A percentile compares a stretch with the other conserved stretches of the same genome.
These are phyloP conservation scores for Galeruca laticollis DNA, from an alignment of 2,888 invertebrate genomes.

Conservation along the genomic window DNA sequence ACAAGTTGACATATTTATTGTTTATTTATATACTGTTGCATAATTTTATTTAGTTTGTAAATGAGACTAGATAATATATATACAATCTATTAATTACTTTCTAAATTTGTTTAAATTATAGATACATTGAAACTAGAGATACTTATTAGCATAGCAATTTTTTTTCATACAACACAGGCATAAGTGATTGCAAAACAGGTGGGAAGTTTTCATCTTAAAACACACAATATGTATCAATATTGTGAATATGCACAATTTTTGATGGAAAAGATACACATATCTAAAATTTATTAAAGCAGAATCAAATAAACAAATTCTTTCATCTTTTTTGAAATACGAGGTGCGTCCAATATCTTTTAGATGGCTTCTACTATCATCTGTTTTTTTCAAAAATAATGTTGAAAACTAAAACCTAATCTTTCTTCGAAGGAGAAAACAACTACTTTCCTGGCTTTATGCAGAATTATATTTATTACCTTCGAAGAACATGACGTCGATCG, in stretches of 20 bases:
- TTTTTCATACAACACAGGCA: background rate
- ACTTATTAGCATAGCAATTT: background rate
- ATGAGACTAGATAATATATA: background rate
- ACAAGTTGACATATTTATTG: background rate
- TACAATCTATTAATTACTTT: background rate
- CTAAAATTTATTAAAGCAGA: too few species aligned
- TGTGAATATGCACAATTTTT: background rate
- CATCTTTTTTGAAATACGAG: too few species aligned
- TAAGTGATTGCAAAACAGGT: background rate
- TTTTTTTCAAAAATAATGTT: too few species aligned
- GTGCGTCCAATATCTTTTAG: too few species aligned
- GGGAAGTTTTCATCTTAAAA: background rate
- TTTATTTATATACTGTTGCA: slow-evolving; percentile 8
- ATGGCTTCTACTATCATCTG: too few species aligned
- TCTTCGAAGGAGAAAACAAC: too few species aligned
- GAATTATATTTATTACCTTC: too few species aligned
- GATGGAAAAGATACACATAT: too few species aligned
- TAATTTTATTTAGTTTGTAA: background rate
- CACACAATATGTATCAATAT: background rate
- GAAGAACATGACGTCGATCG: too few species aligned
- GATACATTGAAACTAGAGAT: background rate
- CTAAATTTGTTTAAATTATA: background rate
- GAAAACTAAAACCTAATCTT: too few species aligned
- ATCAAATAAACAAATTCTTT: too few species aligned
- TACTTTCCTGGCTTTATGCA: too few species aligned